Evolutionary conservation across 2,888 invertebrate species (phyloP).

Genomic region (Leptopilina syphax): DNA sequence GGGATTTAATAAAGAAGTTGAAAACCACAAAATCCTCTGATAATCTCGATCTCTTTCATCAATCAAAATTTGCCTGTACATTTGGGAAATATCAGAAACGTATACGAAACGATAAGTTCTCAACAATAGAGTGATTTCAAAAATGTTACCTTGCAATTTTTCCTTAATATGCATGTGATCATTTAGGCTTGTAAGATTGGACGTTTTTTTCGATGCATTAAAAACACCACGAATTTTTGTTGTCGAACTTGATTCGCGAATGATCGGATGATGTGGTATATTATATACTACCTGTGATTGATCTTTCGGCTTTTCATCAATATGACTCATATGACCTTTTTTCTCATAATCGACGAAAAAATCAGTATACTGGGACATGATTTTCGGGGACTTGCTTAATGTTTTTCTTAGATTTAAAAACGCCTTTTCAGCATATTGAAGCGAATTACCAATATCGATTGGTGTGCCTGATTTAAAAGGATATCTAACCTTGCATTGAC

Average conservation of each 20-base stretch:
- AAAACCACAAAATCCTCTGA: conserved; percentile 4
- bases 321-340: conserved; percentile 26
- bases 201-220: background rate
- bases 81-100: background rate
- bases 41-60: background rate
- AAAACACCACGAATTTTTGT: conserved; percentile 6
- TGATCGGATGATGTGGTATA: conserved; percentile 3
- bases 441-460: background rate
- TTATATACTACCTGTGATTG: background rate
- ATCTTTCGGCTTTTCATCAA: background rate
- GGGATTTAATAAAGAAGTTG: background rate
- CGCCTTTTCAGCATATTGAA: background rate
- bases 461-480: background rate
- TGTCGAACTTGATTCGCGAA: background rate
- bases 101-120: conserved; percentile 3
- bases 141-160: background rate
- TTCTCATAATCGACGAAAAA: conserved; percentile 3
- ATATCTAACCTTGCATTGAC: conserved; percentile 21
- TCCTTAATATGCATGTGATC: conserved; percentile 5
- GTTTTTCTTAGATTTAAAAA: background rate
- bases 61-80: conserved; percentile 6
- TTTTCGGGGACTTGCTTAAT: background rate
- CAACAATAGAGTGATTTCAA: background rate
- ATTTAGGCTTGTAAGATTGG: background rate
- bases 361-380: background rate